Conservation (phyloP, 2,113 vertebrate species). For the Microcebus tavaratra region DNA sequence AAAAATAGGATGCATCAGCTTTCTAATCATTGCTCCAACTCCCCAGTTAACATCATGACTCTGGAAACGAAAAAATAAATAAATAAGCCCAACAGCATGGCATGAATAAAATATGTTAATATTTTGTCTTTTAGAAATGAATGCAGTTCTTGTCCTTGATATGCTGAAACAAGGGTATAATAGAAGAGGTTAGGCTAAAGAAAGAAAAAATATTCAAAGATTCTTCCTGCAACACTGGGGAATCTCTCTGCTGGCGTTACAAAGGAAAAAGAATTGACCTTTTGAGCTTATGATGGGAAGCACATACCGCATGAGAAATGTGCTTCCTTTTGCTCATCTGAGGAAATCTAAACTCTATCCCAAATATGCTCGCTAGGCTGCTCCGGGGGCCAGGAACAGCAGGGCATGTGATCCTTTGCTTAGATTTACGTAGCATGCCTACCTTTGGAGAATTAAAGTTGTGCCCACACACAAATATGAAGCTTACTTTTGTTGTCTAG, state of each 20-base stretch:
- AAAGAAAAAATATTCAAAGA: background rate
- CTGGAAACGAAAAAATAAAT: background rate
- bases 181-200: background rate
- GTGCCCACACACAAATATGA: background rate
- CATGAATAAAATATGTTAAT: background rate
- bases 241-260: background rate
- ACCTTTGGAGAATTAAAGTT: background rate
- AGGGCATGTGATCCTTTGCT: background rate
- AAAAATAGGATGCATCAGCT: background rate
- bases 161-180: background rate
- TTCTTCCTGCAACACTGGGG: background rate
- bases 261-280: background rate
- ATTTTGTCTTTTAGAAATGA: background rate
- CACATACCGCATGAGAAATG: background rate
- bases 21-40: background rate
- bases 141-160: background rate
- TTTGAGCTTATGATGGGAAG: background rate
- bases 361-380: background rate
- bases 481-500: constrained; percentile 98
- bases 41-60: background rate
- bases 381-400: background rate
- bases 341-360: background rate
- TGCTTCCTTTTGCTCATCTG: background rate
- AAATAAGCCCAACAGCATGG: rapidly evolving
- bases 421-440: background rate